These are phyloP conservation scores for Catajapyx aquilonaris DNA, from an alignment of 1,140 invertebrate genomes.

Conservation along the genomic window DNA sequence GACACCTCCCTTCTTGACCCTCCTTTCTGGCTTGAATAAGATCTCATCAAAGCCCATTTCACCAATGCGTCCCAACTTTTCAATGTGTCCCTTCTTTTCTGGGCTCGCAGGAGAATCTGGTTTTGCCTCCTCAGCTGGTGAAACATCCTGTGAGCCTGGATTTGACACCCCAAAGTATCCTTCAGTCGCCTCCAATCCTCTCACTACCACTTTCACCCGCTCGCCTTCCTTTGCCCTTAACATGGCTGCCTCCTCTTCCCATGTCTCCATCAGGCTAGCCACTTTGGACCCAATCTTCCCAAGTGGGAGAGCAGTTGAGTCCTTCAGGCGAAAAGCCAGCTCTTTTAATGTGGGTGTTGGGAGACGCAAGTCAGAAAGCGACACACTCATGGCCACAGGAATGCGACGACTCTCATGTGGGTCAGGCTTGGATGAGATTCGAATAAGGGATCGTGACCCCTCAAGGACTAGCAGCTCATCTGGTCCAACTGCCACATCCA, in stretches of 20 bases:
- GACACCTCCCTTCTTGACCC: conserved; percentile 18
- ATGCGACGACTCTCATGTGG: conserved; percentile 5
- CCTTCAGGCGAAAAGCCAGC: too few species aligned
- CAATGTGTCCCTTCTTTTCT: too few species aligned
- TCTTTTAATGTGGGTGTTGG: too few species aligned
- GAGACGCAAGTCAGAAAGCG: conserved; percentile 6
- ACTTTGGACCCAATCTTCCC: too few species aligned
- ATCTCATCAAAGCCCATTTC: conserved; percentile 32
- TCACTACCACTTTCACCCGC: neutral
- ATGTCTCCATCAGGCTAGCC: too few species aligned
- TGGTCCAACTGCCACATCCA: conserved; percentile 36
- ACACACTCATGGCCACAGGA: conserved; percentile 4
- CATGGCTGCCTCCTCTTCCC: too few species aligned
- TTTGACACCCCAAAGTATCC: neutral
- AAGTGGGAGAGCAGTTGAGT: too few species aligned
- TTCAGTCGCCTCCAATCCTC: neutral
- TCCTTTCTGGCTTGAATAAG: conserved; percentile 26
- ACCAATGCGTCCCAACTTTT: conserved; percentile 17
- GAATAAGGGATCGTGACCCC: conserved; percentile 37
- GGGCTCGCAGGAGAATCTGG: neutral
- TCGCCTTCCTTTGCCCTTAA: too few species aligned
- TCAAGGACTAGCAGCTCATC: conserved; percentile 63
- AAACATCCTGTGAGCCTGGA: neutral
- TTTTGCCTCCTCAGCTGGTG: neutral
- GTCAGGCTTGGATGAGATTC: conserved; percentile 28